Base-by-base conservation (phyloP, 2,888 invertebrate genomes). In the Melipona bicolor region DNA sequence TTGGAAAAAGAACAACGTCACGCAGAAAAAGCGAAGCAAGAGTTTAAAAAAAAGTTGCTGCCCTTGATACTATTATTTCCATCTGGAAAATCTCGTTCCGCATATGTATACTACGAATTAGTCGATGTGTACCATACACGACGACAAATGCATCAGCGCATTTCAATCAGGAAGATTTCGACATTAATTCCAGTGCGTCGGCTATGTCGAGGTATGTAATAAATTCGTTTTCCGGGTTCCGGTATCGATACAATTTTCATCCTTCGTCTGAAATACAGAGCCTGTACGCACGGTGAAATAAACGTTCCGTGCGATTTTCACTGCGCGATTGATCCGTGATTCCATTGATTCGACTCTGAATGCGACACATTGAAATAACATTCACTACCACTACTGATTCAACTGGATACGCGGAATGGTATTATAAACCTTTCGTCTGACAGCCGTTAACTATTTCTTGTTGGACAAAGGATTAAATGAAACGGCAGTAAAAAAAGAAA, bases 251-350 rank as follows among this genome's bases (percentile, higher is more conserved):
- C 52, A 52, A 74, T 67, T 75, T 75, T 82, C 81, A 65, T 82
- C 68, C 56, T 52, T 32, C 52, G 69, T 50, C 36, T 15, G 52
- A n/a, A 24, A 49, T 32, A 52, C 43, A 17, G 43, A 13, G 36
- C 24, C 19, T 49, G 59, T 49, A 36, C 27, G 19, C 59, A 52
- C 43, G 77, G 54, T 65, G 81, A 83, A 86, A 84, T 79, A 82
- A 83, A 87, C 85, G 79, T 74, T 68, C 84, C 67, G 71, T 62
- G 65, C 82, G 89, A 85, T 87, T 87, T 90, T 83, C 83, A 71
- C 78, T 73, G 79, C 65, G 17, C 83, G 81, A 90, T 84, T 87
- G 84, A 88, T 81, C 81, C 77, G 77, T 50, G 80, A 76, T 70
- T 81, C 73, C 68, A 77, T 70, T 79, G 77, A 83, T 82, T 81